Conservation (phyloP, 2,113 vertebrate genomes). For the Todiramphus saurophagus region DNA sequence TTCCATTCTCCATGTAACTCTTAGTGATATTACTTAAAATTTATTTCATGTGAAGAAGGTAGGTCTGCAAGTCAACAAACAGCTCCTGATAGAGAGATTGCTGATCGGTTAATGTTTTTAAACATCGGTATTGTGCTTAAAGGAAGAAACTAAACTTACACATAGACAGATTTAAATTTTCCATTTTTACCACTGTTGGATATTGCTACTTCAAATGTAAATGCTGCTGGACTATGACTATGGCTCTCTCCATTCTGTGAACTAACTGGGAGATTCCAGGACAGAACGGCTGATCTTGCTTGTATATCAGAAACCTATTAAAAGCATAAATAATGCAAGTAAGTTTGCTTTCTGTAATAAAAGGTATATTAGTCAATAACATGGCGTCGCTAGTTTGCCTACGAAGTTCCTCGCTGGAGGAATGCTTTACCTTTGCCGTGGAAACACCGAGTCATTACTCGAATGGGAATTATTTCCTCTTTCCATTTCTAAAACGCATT, state of each 20-base stretch:
- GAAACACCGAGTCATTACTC: background rate
- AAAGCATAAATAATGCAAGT: constrained; percentile 67
- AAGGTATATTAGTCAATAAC: constrained; percentile 58
- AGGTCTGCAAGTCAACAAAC: constrained; percentile 60
- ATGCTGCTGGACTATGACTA: constrained; percentile 66
- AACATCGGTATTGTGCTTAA: constrained; percentile 56
- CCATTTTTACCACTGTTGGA: constrained; percentile 80
- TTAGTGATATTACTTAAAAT: constrained; percentile 48
- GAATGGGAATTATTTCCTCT: background rate
- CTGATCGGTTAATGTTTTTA: constrained; percentile 32
- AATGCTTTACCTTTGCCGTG: constrained; percentile 33
- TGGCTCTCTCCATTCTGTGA: constrained; percentile 70
- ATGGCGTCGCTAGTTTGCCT: constrained; percentile 41
- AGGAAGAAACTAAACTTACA: constrained; percentile 76
- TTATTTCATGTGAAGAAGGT: constrained; percentile 41
- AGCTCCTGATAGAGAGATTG: constrained; percentile 48
- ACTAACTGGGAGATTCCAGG: constrained; percentile 75
- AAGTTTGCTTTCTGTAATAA: constrained; percentile 64
- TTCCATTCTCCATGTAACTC: constrained; percentile 39
- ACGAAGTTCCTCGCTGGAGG: constrained; percentile 55
- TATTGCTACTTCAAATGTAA: constrained; percentile 81
- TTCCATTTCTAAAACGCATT: background rate
- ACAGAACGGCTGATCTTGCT: constrained; percentile 78
- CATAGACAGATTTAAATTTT: constrained; percentile 80
- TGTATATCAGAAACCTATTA: constrained; percentile 80